Base-by-base conservation (phyloP, 1,140 invertebrate genomes). In the Cherax destructor region DNA sequence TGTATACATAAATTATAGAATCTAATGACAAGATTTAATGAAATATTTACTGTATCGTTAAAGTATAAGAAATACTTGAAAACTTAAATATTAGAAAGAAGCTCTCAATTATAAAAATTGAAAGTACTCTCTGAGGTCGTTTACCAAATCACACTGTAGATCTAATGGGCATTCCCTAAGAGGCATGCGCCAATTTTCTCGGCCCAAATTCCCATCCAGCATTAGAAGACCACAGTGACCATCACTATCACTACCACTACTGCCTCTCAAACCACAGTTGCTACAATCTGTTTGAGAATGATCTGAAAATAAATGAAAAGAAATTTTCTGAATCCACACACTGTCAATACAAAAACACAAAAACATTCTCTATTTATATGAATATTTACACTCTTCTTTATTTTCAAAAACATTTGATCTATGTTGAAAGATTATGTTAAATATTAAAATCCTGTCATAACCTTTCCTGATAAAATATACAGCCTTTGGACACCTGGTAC, bases 91-190 rank as follows among this genome's bases (percentile, higher is more conserved):
- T 65, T 9, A 52, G 6, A 47, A 69, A 69, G 5, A 24, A 18
- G 18, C 61, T 5, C 0, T 65, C 18, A 18, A 16, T 65, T 16
- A 65, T 65, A 10, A 65, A 16, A 74, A 30, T 74, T 24, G 18
- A 21, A 6, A 74, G 5, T 30, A 7, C 1, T 6, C 24, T 74
- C n/a, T 30, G n/a, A 5, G 24, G 4, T 30, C 24, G 69, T 83
- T 91, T 52, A 91, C 88, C 77, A 87, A 72, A 65, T 87, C 85
- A 92, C 91, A 92, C 74, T 92, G 86, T 56, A 92, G 16, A 52
- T 88, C 86, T 61, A 88, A 72, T n/a, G 81, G 86, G 61, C 91
- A 92, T 80, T 92, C 91, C 47, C 76, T 65, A 4, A 92, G 74
- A 7, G 86, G 80, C 18, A 88, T 72, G 24, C 86, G 86, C 91